A percentile compares a stretch with the other conserved stretches of the same genome.
Evolutionary conservation across 2,113 vertebrate genomes (phyloP).

Genomic region (Potamarius usumacintae): DNA sequence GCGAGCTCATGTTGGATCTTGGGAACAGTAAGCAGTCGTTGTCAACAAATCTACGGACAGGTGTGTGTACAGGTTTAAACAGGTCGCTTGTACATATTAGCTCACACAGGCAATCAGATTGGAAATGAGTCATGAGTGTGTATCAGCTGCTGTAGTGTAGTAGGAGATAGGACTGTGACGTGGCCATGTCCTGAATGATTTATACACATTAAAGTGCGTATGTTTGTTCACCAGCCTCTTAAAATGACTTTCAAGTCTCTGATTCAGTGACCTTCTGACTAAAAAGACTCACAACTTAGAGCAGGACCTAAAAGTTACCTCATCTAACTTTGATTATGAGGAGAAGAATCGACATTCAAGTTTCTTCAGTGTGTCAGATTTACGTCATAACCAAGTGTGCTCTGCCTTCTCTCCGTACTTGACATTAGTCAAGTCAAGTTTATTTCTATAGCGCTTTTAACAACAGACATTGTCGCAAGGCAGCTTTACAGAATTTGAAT

Average conservation of each 20-base stretch:
- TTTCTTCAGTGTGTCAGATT: not conserved
- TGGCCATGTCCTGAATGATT: not conserved
- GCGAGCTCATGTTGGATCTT: not conserved
- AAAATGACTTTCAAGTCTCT: not conserved
- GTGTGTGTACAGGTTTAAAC: not conserved
- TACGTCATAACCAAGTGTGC: not conserved
- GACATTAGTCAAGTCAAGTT: not conserved
- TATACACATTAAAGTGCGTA: not conserved
- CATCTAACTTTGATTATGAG: not conserved
- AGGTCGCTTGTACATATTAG: not conserved
- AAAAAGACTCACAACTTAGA: not conserved
- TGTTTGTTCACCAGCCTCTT: not conserved
- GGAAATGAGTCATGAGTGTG: not conserved
- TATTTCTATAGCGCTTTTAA: too few species aligned
- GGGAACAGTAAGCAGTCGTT: not conserved
- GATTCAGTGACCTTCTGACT: not conserved
- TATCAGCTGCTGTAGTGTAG: not conserved
- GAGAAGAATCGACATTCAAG: not conserved
- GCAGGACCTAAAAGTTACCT: not conserved
- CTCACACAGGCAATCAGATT: not conserved
- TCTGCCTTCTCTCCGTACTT: not conserved
- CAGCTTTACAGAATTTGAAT: too few species aligned
- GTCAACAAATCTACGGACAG: not conserved
- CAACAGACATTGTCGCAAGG: too few species aligned
- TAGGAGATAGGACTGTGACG: too few species aligned